Conservation (phyloP, 2,113 vertebrate species). For the Pantherophis guttatus region DNA sequence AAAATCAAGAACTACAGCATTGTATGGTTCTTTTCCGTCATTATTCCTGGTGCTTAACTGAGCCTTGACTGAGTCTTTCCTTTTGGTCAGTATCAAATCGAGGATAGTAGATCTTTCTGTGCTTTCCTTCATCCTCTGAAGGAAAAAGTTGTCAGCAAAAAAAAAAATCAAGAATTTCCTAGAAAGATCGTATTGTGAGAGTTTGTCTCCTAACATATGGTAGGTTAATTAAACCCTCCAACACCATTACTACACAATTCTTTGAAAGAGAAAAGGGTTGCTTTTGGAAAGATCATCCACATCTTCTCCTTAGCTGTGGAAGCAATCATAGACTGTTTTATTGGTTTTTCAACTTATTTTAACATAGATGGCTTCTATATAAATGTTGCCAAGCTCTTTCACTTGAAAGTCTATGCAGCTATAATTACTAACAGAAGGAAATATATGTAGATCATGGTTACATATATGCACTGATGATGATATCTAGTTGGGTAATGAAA, state of each 20-base stretch:
- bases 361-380: not conserved
- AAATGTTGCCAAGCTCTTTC: not conserved
- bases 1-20: not conserved
- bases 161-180: not conserved
- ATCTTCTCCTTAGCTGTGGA: not conserved
- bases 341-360: not conserved
- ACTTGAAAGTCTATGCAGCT: not conserved
- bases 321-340: not conserved
- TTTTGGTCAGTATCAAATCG: not conserved
- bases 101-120: not conserved
- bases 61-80: not conserved
- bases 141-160: not conserved
- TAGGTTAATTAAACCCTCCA: not conserved
- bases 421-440: not conserved
- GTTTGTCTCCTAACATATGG: not conserved
- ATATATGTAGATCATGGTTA: not conserved
- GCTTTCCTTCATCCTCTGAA: not conserved
- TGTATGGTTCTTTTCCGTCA: not conserved
- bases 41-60: not conserved
- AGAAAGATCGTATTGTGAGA: not conserved
- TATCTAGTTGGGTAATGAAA: not conserved
- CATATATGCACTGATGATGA: not conserved
- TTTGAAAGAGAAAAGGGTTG: not conserved
- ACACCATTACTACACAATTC: not conserved
- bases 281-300: not conserved